These are phyloP conservation scores for Dissostichus mawsoni DNA, from an alignment of 2,113 vertebrate species.

Conservation along the genomic window DNA sequence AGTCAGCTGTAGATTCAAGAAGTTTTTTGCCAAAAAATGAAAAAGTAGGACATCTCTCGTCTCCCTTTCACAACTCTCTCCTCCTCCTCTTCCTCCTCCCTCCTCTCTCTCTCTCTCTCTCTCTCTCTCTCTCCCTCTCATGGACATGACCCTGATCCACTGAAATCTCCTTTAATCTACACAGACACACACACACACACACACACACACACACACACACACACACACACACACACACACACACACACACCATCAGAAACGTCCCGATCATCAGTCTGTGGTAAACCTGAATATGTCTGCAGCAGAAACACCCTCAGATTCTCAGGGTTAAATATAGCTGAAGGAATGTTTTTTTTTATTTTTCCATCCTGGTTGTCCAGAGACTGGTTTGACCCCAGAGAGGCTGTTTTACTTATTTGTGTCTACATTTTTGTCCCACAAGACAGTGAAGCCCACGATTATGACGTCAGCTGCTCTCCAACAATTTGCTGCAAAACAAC, in stretches of 20 bases:
- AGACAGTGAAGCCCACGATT: background rate
- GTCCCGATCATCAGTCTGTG: background rate
- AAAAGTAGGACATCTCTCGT: conserved; percentile 46
- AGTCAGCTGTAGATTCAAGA: conserved; percentile 19
- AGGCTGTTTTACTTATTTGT: background rate
- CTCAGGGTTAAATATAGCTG: conserved; percentile 46
- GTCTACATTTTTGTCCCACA: conserved; percentile 22
- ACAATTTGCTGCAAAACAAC: background rate
- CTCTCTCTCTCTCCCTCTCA: background rate
- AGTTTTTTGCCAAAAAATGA: background rate
- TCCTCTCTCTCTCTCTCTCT: background rate
- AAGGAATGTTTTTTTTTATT: conserved; percentile 32
- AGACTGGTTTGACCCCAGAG: background rate
- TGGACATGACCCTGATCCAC: conserved; percentile 15
- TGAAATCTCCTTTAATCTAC: conserved; percentile 13
- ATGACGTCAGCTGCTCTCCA: background rate
- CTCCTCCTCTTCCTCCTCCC: background rate
- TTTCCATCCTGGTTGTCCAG: conserved; percentile 53
- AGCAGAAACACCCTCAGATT: conserved; percentile 4
- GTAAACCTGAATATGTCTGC: background rate
- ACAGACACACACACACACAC: background rate
- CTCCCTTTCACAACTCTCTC: background rate
- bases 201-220: background rate
- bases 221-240: background rate
- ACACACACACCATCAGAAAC: background rate